Conservation (phyloP, 2,797 vertebrate genomes). For the Anguilla obscura region DNA sequence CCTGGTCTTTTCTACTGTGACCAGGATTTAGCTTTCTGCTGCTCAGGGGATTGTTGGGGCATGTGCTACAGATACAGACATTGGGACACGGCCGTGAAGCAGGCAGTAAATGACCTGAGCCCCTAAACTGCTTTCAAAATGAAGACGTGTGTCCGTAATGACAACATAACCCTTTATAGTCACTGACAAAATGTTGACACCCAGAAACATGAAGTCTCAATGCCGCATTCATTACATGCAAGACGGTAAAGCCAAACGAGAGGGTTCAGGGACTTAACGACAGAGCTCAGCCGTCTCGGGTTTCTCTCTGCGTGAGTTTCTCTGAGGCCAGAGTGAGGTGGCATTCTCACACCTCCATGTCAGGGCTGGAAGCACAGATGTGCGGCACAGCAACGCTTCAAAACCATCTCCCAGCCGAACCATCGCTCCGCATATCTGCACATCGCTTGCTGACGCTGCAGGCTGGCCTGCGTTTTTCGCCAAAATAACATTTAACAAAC, state of each 20-base stretch:
- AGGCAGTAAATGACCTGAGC: not conserved
- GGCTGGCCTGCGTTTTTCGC: constrained; percentile 13
- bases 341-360: not conserved
- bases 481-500: constrained; percentile 51
- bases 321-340: too few species aligned
- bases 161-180: not conserved
- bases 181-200: not conserved
- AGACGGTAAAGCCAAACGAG: not conserved
- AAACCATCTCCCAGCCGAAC: not conserved
- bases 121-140: not conserved
- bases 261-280: too few species aligned
- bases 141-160: not conserved
- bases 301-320: not conserved
- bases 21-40: not conserved
- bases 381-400: not conserved
- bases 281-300: too few species aligned
- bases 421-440: not conserved
- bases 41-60: not conserved
- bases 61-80: not conserved
- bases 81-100: not conserved
- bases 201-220: not conserved
- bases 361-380: not conserved
- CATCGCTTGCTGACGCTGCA: not conserved
- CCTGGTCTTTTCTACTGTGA: not conserved
- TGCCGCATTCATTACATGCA: not conserved